A percentile compares a stretch with the other conserved stretches of the same genome.
These are phyloP conservation scores for Anastrepha ludens DNA, from an alignment of 1,140 invertebrate genomes.

Conservation along the genomic window DNA sequence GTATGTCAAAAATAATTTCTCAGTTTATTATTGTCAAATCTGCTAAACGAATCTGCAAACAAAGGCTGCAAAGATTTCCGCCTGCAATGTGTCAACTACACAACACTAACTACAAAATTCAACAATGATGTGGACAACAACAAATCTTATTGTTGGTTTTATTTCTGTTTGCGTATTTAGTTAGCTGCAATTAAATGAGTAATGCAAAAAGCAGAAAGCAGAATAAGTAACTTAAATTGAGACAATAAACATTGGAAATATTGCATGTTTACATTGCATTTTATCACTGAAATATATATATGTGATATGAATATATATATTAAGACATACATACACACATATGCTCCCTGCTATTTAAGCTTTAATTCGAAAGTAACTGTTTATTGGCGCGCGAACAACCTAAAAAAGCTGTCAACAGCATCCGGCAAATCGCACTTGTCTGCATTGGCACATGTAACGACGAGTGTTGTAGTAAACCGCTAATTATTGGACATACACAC, in stretches of 20 bases:
- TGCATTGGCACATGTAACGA: not conserved
- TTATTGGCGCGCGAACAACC: slow-evolving; percentile 34
- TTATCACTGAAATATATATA: not conserved
- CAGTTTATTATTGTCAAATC: no score
- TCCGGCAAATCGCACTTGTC: not conserved
- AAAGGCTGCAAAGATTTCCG: no score
- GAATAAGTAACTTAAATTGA: not conserved
- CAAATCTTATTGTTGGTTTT: no score
- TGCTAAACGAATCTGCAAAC: no score
- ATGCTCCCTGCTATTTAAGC: not conserved
- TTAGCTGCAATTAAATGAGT: not conserved
- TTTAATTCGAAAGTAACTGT: not conserved
- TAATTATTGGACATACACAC: not conserved
- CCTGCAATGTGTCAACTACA: not conserved
- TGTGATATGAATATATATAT: not conserved
- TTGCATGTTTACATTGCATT: slow-evolving; percentile 8
- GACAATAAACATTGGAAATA: not conserved
- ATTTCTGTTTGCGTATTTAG: no score
- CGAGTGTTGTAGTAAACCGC: not conserved
- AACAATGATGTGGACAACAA: not conserved
- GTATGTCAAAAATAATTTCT: no score
- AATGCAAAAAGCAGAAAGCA: not conserved
- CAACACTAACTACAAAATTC: not conserved
- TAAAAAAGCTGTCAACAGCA: slow-evolving; percentile 23
- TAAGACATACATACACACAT: not conserved